phyloP scores from a whole-genome alignment of 2,888 invertebrate genomes.

The Pachliopta kotzebuea region DNA sequence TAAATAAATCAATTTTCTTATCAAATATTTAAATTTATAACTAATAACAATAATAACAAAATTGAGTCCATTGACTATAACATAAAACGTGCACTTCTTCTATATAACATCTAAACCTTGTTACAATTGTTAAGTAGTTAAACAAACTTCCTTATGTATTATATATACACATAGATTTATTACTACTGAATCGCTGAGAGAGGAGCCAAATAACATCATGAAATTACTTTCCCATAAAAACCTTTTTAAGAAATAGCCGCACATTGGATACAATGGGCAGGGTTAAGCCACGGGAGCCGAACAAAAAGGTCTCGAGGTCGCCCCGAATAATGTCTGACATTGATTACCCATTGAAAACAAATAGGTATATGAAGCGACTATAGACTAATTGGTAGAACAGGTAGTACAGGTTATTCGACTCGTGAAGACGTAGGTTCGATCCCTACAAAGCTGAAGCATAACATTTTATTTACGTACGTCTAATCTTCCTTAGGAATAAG shows the following conservation, averaged over 20 bases:
- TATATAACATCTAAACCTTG: neutral
- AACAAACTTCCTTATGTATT: neutral
- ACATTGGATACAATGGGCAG: neutral
- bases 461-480: too few relatives aligned
- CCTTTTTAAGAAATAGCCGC: slow-evolving; percentile 1
- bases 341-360: neutral
- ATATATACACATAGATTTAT: slow-evolving; percentile 3
- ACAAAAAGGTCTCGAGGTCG: slow-evolving; percentile 8
- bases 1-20: too few relatives aligned
- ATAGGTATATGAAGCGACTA: neutral
- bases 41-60: too few relatives aligned
- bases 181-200: neutral
- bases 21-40: too few relatives aligned
- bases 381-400: neutral
- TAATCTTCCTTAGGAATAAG: too few relatives aligned
- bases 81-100: neutral
- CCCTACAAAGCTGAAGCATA: too few relatives aligned
- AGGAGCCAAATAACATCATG: slow-evolving; percentile 15
- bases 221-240: slow-evolving; percentile 19
- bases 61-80: too few relatives aligned
- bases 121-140: neutral
- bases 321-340: slow-evolving; percentile 6
- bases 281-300: neutral
- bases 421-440: too few relatives aligned
- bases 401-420: neutral